phyloP scores from a whole-genome alignment of 2,888 invertebrate species.

The Ophion ellenae region DNA sequence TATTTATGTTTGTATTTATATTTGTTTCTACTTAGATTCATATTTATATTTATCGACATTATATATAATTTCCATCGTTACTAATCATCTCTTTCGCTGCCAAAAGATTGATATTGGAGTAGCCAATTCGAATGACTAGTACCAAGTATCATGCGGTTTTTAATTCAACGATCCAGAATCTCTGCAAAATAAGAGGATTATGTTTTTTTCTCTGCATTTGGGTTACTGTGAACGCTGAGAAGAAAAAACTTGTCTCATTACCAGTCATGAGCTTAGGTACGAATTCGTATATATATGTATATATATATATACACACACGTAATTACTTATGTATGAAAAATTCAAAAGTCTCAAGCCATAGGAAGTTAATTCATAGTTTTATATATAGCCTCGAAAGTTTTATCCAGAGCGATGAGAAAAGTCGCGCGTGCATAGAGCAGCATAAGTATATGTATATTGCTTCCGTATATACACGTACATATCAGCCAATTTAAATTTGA shows the following conservation, averaged over 20 bases:
- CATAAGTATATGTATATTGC: slow-evolving; percentile 20
- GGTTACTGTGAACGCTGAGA: too few species aligned
- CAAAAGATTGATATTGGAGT: too few species aligned
- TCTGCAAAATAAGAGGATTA: too few species aligned
- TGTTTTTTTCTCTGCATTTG: too few species aligned
- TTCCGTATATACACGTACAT: slow-evolving; percentile 9
- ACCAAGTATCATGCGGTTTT: too few species aligned
- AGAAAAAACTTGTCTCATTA: slow-evolving; percentile 23
- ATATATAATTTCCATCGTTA: too few species aligned
- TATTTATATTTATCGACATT: too few species aligned
- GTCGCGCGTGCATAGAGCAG: slow-evolving; percentile 22
- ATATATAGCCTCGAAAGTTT: slow-evolving; percentile 30
- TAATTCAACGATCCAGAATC: too few species aligned
- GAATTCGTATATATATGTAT: neutral
- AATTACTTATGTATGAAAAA: slow-evolving; percentile 45
- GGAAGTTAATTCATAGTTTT: slow-evolving; percentile 13
- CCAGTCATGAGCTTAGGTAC: slow-evolving; percentile 13
- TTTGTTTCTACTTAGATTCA: too few species aligned
- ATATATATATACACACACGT: slow-evolving; percentile 18
- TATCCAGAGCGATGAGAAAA: slow-evolving; percentile 27
- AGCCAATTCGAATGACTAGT: too few species aligned
- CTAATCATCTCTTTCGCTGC: too few species aligned
- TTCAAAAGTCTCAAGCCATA: slow-evolving; percentile 25
- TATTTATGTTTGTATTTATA: too few species aligned
- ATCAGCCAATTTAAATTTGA: slow-evolving; percentile 58